Conservation (phyloP, 2,113 vertebrate species). For the Proteles cristata region DNA sequence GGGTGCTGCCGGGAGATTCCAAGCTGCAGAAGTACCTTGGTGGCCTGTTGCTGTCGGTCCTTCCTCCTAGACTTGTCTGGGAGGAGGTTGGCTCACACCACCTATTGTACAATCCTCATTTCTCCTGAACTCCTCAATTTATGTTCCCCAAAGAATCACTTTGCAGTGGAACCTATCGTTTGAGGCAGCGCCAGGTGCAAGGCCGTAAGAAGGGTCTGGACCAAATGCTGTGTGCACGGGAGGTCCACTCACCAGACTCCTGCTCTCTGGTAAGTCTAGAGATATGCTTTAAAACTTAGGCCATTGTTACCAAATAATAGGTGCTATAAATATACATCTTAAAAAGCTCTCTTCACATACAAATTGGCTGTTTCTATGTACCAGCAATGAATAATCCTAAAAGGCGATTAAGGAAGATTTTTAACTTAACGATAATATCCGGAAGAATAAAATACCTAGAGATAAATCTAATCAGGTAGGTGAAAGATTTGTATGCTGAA, state of each 20-base stretch:
- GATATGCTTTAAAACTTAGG: background rate
- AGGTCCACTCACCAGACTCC: background rate
- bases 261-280: background rate
- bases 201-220: background rate
- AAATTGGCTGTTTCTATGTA: background rate
- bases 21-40: accelerated
- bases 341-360: background rate
- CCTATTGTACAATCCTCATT: accelerated
- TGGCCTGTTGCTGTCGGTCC: accelerated
- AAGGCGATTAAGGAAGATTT: background rate
- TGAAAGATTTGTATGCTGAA: background rate
- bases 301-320: background rate
- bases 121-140: no score
- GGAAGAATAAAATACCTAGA: background rate
- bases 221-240: accelerated
- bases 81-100: background rate
- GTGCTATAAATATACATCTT: background rate
- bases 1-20: accelerated
- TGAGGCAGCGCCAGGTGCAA: background rate
- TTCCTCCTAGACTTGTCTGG: accelerated
- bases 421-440: background rate
- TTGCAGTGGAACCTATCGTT: background rate
- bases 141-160: background rate
- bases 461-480: background rate
- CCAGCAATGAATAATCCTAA: background rate